These are phyloP conservation scores for Zeus faber DNA, from an alignment of 2,113 vertebrate genomes.

Conservation along the genomic window DNA sequence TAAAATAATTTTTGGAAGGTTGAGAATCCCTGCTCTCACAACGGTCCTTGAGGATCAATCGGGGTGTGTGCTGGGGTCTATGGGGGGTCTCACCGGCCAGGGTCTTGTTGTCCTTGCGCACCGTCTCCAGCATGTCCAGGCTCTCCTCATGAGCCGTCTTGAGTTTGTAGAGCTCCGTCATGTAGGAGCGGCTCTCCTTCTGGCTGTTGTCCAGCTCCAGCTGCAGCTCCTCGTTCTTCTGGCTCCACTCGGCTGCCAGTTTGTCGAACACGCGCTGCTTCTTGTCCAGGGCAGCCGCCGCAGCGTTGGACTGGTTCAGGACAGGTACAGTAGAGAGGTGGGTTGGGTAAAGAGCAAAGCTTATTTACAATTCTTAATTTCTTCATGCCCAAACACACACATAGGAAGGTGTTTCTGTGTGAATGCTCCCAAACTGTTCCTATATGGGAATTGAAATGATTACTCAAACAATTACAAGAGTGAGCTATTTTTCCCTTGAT, in stretches of 20 bases:
- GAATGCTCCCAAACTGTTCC: no score
- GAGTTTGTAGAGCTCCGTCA: constrained; percentile 74
- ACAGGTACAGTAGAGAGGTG: background rate
- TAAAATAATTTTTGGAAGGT: no score
- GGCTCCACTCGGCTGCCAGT: constrained; percentile 69
- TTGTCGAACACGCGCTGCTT: constrained; percentile 73
- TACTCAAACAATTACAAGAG: no score
- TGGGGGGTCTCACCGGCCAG: constrained; percentile 57
- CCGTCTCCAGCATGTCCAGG: constrained; percentile 62
- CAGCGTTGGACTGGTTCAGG: constrained; percentile 65
- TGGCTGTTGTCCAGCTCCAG: constrained; percentile 70
- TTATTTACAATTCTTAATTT: no score
- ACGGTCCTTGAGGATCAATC: no score
- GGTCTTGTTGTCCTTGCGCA: constrained; percentile 71
- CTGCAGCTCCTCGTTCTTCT: constrained; percentile 71
- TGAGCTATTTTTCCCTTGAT: no score
- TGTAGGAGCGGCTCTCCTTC: constrained; percentile 70
- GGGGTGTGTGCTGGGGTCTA: no score
- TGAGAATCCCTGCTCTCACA: no score
- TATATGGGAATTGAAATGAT: no score
- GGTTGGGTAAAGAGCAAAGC: background rate
- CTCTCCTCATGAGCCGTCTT: constrained; percentile 65
- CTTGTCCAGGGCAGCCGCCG: constrained; percentile 74
- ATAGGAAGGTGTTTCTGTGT: no score
- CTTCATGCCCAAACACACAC: no score